These are phyloP conservation scores for Thereva nobilitata DNA, from an alignment of 2,888 invertebrate genomes.

Conservation along the genomic window DNA sequence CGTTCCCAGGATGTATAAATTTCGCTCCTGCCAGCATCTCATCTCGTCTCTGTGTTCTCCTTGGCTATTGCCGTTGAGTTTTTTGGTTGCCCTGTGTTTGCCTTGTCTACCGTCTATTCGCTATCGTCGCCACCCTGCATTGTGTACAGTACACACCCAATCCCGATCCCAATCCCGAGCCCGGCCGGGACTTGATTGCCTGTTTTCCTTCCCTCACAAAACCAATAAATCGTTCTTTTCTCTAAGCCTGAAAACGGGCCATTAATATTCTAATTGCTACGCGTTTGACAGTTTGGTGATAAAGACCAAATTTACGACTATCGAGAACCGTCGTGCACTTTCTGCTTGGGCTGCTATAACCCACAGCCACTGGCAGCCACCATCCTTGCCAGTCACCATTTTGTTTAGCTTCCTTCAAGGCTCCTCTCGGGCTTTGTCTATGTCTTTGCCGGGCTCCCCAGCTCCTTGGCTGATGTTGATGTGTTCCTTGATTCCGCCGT, in stretches of 20 bases:
- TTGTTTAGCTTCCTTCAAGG: conserved; percentile 29
- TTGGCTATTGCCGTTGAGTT: conserved; percentile 24
- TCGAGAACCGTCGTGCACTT: conserved; percentile 43
- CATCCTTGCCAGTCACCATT: conserved; percentile 37
- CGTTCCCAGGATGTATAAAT: conserved; percentile 26
- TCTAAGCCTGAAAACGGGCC: conserved; percentile 45
- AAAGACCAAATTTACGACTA: conserved; percentile 47
- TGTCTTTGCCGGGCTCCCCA: conserved; percentile 17
- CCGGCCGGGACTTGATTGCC: conserved; percentile 26
- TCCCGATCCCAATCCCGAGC: conserved; percentile 6
- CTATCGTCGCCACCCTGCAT: not conserved
- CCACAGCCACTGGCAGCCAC: conserved; percentile 6
- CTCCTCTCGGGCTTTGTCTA: conserved; percentile 9
- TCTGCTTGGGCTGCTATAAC: conserved; percentile 35
- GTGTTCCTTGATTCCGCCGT: conserved; percentile 32
- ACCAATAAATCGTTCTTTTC: conserved; percentile 45
- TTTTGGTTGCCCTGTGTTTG: conserved; percentile 30
- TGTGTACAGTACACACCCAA: conserved; percentile 2
- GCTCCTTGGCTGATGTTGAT: conserved; percentile 32
- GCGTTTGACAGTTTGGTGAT: conserved; percentile 47
- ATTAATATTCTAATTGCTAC: conserved; percentile 47
- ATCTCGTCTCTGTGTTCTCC: conserved; percentile 23
- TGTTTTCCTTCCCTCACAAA: conserved; percentile 44
- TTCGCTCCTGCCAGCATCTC: conserved; percentile 33
- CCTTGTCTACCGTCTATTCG: conserved; percentile 20